Evolutionary conservation across 1,140 invertebrate genomes (phyloP).

Genomic region (Triops cancriformis): DNA sequence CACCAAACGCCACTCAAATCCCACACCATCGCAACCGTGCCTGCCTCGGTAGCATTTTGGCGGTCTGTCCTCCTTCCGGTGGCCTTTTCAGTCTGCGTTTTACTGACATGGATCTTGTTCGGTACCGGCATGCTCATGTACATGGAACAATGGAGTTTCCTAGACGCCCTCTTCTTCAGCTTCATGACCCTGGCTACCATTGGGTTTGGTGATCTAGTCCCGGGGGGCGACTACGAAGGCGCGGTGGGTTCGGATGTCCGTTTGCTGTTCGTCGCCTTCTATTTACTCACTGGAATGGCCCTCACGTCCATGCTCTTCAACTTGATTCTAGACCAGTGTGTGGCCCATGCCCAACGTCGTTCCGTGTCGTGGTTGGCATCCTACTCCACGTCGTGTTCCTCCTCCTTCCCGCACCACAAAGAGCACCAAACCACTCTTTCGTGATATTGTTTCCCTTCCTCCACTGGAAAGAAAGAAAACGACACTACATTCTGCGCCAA

Average conservation of each 20-base stretch:
- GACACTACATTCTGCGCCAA: not conserved
- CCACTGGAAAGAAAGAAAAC: not conserved
- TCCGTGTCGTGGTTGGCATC: not conserved
- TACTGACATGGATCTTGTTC: not conserved
- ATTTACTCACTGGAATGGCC: constrained; percentile 75
- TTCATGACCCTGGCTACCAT: constrained; percentile 72
- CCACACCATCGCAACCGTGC: not conserved
- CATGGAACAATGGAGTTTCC: constrained; percentile 71
- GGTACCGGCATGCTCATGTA: constrained; percentile 62
- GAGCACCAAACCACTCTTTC: not conserved
- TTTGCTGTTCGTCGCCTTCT: constrained; percentile 72
- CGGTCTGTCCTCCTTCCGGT: not conserved
- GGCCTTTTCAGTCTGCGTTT: not conserved
- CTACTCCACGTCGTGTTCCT: not conserved
- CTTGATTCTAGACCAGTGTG: constrained; percentile 79
- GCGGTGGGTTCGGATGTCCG: constrained; percentile 53
- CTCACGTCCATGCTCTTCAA: constrained; percentile 88
- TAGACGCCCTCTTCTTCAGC: constrained; percentile 90
- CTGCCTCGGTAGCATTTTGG: not conserved
- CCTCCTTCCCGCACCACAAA: not conserved
- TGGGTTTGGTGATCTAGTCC: constrained; percentile 75
- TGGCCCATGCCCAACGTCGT: constrained; percentile 34
- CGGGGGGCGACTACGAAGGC: constrained; percentile 50
- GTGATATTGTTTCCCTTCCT: not conserved
- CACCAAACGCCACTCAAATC: not conserved